Conservation (phyloP, 2,113 vertebrate genomes). For the Lutjanus erythropterus region DNA sequence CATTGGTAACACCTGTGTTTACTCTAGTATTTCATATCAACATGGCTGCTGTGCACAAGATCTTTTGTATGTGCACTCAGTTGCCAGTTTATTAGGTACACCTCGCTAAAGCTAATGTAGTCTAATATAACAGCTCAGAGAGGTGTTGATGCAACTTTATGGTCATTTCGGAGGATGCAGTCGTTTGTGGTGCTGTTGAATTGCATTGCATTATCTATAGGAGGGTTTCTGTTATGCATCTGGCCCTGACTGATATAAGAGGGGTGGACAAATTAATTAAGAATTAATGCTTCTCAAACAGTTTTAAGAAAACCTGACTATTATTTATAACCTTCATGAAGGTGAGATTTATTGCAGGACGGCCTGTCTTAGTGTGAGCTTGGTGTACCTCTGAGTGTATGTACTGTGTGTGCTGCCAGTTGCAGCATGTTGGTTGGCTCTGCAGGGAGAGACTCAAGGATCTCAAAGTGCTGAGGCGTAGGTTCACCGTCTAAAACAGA, state of each 20-base stretch:
- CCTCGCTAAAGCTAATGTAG: background rate
- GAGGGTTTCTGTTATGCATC: too few relatives aligned
- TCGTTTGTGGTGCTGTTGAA: too few relatives aligned
- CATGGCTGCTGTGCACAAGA: too few relatives aligned
- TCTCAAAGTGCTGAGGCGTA: slow-evolving; percentile 51
- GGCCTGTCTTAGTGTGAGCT: background rate
- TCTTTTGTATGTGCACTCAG: too few relatives aligned
- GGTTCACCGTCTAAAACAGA: slow-evolving; percentile 23
- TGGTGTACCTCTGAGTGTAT: background rate
- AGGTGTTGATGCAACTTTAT: too few relatives aligned
- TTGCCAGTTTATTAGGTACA: background rate
- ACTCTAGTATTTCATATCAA: too few relatives aligned
- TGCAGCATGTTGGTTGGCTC: slow-evolving; percentile 25
- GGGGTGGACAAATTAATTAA: too few relatives aligned
- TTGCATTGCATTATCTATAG: too few relatives aligned
- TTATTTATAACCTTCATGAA: background rate
- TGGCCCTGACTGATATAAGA: too few relatives aligned
- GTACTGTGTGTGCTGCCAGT: background rate
- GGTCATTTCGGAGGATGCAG: too few relatives aligned
- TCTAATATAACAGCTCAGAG: too few relatives aligned
- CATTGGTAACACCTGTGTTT: too few relatives aligned
- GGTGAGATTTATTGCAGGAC: background rate
- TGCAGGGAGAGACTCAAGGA: slow-evolving; percentile 31
- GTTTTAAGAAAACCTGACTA: background rate
- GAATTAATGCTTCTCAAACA: background rate